These are phyloP conservation scores for Ectropis crepuscularia DNA, from an alignment of 2,888 invertebrate species.

Conservation along the genomic window DNA sequence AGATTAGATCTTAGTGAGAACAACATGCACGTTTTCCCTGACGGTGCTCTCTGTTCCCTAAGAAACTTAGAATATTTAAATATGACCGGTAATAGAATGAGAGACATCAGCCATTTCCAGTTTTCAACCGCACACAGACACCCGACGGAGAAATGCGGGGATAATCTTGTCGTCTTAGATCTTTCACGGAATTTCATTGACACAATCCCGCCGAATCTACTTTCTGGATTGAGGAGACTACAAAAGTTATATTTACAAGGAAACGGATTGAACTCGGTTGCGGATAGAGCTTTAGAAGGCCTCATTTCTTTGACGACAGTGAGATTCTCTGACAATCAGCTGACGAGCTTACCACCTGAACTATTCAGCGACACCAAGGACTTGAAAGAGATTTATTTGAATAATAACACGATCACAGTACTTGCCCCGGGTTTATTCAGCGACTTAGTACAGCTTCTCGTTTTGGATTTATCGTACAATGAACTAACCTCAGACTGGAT, in stretches of 20 bases:
- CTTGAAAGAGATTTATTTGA: slow-evolving; percentile 91
- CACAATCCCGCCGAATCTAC: slow-evolving; percentile 88
- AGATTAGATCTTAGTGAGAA: slow-evolving; percentile 91
- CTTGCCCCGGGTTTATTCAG: slow-evolving; percentile 92
- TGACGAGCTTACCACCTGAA: slow-evolving; percentile 92
- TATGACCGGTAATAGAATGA: slow-evolving; percentile 91
- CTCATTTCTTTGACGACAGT: slow-evolving; percentile 89
- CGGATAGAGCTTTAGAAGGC: slow-evolving; percentile 91
- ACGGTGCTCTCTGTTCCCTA: slow-evolving; percentile 90
- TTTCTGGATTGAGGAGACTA: slow-evolving; percentile 89
- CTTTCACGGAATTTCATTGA: slow-evolving; percentile 92
- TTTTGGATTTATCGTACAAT: slow-evolving; percentile 91
- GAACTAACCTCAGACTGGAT: slow-evolving; percentile 93
- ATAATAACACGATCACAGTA: slow-evolving; percentile 92
- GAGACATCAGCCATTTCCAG: slow-evolving; percentile 90
- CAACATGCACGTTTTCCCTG: slow-evolving; percentile 92
- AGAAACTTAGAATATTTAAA: slow-evolving; percentile 90
- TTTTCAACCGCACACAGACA: slow-evolving; percentile 86
- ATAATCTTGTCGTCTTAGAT: slow-evolving; percentile 88
- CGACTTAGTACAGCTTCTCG: slow-evolving; percentile 89
- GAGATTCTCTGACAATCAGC: slow-evolving; percentile 91
- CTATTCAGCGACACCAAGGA: slow-evolving; percentile 91
- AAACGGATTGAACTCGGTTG: slow-evolving; percentile 90
- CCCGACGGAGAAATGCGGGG: slow-evolving; percentile 88
- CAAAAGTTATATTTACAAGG: slow-evolving; percentile 90